These are phyloP conservation scores for Trinorchestia longiramus DNA, from an alignment of 1,140 invertebrate species.

Conservation along the genomic window DNA sequence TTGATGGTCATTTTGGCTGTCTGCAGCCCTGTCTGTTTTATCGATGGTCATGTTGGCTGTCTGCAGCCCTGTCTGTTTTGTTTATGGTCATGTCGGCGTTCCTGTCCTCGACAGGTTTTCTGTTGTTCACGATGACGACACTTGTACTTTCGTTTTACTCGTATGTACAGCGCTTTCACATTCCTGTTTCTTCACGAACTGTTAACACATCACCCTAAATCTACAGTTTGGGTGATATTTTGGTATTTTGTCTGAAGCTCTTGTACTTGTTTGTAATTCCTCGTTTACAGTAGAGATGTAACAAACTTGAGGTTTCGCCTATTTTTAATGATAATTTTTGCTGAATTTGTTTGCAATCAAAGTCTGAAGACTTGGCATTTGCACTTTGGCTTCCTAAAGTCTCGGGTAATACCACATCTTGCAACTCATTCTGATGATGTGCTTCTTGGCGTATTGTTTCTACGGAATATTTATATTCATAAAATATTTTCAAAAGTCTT, in stretches of 20 bases:
- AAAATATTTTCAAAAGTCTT: neutral
- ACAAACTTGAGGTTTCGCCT: neutral
- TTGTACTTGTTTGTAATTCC: neutral
- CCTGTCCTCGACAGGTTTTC: neutral
- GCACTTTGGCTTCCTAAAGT: neutral
- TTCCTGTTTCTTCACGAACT: neutral
- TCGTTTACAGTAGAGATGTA: neutral
- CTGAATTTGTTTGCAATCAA: neutral
- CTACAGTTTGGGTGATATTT: neutral
- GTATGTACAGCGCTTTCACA: neutral
- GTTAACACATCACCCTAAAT: too few relatives aligned
- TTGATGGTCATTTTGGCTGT: too few relatives aligned
- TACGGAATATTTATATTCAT: neutral
- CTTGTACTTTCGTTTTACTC: neutral
- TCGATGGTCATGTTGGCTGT: neutral
- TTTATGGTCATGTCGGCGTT: neutral
- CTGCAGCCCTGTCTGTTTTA: neutral
- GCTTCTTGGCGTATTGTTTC: neutral
- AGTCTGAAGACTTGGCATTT: neutral
- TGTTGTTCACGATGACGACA: neutral
- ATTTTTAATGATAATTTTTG: neutral
- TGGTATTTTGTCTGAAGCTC: neutral
- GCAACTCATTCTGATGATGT: neutral
- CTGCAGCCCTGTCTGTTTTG: neutral
- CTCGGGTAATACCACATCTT: neutral